Evolutionary conservation across 2,797 vertebrate genomes (phyloP), one percentile per base, ranked within the genome.

Genomic region (Rhinoraja longicauda): DNA sequence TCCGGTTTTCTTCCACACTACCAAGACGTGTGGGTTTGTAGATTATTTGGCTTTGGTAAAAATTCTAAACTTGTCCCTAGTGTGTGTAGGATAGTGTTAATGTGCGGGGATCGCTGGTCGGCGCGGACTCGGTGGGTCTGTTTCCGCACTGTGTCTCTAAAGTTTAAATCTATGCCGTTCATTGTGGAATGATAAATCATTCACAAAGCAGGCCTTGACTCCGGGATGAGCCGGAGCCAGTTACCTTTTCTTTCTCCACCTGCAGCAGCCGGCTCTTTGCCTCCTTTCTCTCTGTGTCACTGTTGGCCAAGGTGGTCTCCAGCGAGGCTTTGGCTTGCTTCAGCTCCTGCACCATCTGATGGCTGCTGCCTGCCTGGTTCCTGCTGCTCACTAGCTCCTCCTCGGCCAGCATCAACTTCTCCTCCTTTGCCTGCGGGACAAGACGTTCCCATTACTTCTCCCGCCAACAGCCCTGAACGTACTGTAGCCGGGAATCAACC

Each of bases 301-400:
- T 97, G 94, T 97, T 97, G 62, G 95, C 94, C 1, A 96, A 93
- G 62, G 98, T 96, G 93, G 98, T 97, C 93, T 99, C 97, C 96
- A 98, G 93, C 0, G 95, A 59, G 36, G 94, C 93, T 53, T 95
- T 96, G 26, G 94, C 93, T 53, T 95, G 95, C 94, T 97, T 97
- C 93, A 98, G 95, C 29, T 98, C 97, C 94, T 98, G 97, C 94
- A 98, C 97, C 94, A 97, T 96, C 94, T 97, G 96, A 94, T 97
- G 97, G 92, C 95, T 96, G 94, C 94, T 96, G 62, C 95, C 96
- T 94, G 98, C 97, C 95, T 98, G 97, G 95, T 96, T 98, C 94
- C 94, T 96, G 94, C 97, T 98, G 94, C 98, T 97, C 93, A 97
- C 96, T 94, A 99, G 94, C 94, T 99, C 99, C 94, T 99, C 99